A percentile compares a stretch with the other conserved stretches of the same genome.
phyloP scores from a whole-genome alignment of 2,113 vertebrate genomes.

The Pan paniscus region DNA sequence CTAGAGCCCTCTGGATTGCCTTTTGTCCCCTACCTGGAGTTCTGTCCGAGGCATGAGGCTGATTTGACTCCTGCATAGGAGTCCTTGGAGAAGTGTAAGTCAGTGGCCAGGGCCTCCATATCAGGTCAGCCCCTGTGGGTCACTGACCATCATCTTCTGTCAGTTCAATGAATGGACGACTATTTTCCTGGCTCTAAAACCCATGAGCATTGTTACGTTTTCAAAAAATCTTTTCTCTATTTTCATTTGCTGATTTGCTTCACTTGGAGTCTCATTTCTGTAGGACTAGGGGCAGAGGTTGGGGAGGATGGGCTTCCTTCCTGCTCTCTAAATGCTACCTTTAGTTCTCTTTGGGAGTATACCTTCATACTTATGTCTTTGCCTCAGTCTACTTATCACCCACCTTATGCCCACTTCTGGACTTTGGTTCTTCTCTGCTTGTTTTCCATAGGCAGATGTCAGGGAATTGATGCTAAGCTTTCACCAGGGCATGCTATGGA shows the following conservation, averaged over 20 bases:
- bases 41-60: background rate
- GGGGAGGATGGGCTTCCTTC: background rate
- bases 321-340: background rate
- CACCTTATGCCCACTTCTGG: background rate
- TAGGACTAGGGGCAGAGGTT: fast-evolving
- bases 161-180: background rate
- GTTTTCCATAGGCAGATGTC: background rate
- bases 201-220: background rate
- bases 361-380: background rate
- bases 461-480: background rate
- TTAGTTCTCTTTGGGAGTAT: fast-evolving
- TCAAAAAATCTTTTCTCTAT: background rate
- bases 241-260: background rate
- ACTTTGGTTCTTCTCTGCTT: background rate
- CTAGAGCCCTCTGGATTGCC: fast-evolving
- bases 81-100: background rate
- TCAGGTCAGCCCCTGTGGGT: background rate
- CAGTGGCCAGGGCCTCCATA: fast-evolving
- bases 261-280: background rate
- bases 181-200: background rate
- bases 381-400: background rate
- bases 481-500: fast-evolving
- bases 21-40: background rate
- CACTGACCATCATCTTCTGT: background rate
- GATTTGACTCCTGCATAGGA: background rate